Evolutionary conservation across 2,113 vertebrate genomes (phyloP).

Genomic region (Centropus bengalensis): DNA sequence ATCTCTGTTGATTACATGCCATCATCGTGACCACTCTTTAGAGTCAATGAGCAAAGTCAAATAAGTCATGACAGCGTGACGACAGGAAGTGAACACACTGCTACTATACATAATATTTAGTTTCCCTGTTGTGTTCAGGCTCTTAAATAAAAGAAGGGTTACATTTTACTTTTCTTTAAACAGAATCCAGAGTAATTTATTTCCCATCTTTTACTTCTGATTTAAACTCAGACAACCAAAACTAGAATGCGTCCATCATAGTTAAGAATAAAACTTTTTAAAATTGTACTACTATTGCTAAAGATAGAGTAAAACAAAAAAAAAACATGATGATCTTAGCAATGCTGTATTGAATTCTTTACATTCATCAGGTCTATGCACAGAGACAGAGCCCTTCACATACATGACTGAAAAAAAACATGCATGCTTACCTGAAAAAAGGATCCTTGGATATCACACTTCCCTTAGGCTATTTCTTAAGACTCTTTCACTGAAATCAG

Average conservation of each 20-base stretch:
- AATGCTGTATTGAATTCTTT: background rate
- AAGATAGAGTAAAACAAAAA: background rate
- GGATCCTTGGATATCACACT: background rate
- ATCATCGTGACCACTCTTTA: background rate
- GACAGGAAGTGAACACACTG: background rate
- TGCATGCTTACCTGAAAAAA: background rate
- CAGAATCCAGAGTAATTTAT: background rate
- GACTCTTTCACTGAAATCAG: background rate
- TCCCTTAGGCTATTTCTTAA: constrained; percentile 3
- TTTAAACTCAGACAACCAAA: background rate
- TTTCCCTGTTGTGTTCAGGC: background rate
- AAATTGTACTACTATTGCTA: background rate
- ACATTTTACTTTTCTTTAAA: background rate
- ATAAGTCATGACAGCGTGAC: background rate
- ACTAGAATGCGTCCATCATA: background rate
- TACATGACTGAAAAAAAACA: background rate
- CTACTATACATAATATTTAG: background rate
- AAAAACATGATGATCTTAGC: background rate
- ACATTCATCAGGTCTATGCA: background rate
- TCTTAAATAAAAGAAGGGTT: background rate
- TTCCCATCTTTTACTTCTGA: background rate
- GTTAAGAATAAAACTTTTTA: background rate
- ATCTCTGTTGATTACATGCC: background rate
- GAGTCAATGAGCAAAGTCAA: background rate
- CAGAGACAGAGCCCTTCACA: background rate